Evolutionary conservation across 2,888 invertebrate species (phyloP).

Genomic region (Drosophila demipolita): DNA sequence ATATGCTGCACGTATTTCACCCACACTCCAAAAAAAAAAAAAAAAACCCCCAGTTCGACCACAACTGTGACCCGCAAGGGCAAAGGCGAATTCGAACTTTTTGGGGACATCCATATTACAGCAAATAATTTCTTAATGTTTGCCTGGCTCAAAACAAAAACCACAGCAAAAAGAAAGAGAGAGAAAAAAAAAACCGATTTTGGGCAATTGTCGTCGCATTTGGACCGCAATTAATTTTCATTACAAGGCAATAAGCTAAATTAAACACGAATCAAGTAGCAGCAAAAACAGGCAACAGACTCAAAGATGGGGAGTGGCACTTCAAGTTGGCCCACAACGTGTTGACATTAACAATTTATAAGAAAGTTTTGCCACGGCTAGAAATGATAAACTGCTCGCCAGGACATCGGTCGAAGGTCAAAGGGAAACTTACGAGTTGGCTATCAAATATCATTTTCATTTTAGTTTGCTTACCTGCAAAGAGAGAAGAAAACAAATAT

Average conservation of each 20-base stretch:
- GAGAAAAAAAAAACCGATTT: conserved; percentile 9
- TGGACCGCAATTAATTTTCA: conserved; percentile 76
- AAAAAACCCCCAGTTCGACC: background rate
- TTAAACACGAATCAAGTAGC: conserved; percentile 73
- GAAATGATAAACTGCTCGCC: conserved; percentile 16
- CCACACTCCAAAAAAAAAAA: conserved; percentile 25
- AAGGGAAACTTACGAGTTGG: conserved; percentile 15
- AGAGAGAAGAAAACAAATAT: conserved; percentile 13
- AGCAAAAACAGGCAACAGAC: background rate
- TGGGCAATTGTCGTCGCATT: conserved; percentile 41
- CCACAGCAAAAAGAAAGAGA: background rate
- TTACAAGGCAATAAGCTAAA: conserved; percentile 75
- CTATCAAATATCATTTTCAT: background rate
- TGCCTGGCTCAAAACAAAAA: conserved; percentile 10
- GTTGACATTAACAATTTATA: conserved; percentile 67
- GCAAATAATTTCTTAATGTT: conserved; percentile 59
- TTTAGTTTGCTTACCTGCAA: conserved; percentile 60
- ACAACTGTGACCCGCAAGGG: conserved; percentile 17
- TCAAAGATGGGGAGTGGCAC: background rate
- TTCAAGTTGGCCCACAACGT: conserved; percentile 30
- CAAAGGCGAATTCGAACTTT: conserved; percentile 2
- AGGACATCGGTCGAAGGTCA: conserved; percentile 13
- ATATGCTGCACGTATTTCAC: conserved; percentile 58
- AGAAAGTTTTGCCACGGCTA: conserved; percentile 15
- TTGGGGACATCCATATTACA: conserved; percentile 19